Percentiles rank a stretch among this genome's conserved stretches.
Evolutionary conservation across 2,113 vertebrate species (phyloP).

Genomic region (Eudyptes chrysolophus): DNA sequence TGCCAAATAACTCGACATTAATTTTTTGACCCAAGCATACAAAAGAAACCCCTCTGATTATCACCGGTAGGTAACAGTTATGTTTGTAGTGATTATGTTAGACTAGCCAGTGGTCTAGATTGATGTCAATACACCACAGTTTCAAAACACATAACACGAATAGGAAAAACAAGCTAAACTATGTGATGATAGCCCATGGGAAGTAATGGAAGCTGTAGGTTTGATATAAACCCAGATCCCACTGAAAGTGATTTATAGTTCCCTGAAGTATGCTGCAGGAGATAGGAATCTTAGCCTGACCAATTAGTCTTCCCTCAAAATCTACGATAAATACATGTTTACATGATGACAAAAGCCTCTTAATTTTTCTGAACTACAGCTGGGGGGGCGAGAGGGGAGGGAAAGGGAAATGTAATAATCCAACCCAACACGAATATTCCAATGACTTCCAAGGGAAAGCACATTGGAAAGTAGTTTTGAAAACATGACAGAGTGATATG

Average conservation of each 20-base stretch:
- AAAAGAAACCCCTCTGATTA: neutral
- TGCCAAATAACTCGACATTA: neutral
- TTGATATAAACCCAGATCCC: neutral
- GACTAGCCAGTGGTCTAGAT: neutral
- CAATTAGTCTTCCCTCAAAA: neutral
- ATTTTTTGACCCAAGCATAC: neutral
- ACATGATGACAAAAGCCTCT: neutral
- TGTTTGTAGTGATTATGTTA: neutral
- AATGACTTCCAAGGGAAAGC: neutral
- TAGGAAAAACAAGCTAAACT: neutral
- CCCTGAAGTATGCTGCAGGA: neutral
- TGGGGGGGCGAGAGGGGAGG: neutral
- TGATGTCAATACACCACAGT: neutral
- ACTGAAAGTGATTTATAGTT: neutral
- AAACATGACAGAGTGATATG: neutral
- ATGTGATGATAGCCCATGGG: neutral
- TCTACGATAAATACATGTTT: neutral
- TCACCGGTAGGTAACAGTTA: rapidly evolving
- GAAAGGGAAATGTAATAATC: neutral
- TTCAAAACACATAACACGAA: neutral
- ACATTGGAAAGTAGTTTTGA: conserved; percentile 20
- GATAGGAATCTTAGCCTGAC: neutral
- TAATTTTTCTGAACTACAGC: neutral
- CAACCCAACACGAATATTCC: neutral
- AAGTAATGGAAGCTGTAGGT: neutral